phyloP scores from a whole-genome alignment of 2,113 vertebrate genomes.

The Cricetomys ansorgei region DNA sequence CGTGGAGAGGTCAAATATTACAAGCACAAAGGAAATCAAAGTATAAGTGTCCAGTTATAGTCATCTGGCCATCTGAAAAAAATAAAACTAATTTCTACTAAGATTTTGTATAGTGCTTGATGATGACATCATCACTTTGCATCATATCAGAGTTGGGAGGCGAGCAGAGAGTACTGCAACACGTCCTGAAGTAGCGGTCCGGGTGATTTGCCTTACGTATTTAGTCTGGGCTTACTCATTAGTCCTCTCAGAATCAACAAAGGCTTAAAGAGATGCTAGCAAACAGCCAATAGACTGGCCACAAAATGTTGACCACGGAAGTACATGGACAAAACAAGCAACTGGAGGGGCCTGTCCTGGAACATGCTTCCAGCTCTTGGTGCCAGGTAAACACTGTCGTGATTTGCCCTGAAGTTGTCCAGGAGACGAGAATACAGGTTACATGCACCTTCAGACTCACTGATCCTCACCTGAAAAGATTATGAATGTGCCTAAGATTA shows the following conservation, averaged over 20 bases:
- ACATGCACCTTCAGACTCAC: not conserved
- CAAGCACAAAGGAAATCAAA: not conserved
- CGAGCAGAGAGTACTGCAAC: not conserved
- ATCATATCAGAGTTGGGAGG: not conserved
- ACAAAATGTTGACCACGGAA: not conserved
- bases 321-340: not conserved
- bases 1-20: not conserved
- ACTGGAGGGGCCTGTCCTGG: not conserved
- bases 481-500: not conserved
- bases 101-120: slow-evolving; percentile 22
- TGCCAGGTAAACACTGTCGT: not conserved
- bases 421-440: not conserved
- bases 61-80: slow-evolving; percentile 14
- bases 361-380: not conserved
- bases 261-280: not conserved
- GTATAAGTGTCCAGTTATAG: not conserved
- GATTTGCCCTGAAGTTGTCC: not conserved
- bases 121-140: not conserved
- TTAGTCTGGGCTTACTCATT: slow-evolving; percentile 7
- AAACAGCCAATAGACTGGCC: not conserved
- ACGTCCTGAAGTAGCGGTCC: not conserved
- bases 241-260: not conserved
- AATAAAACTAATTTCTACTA: slow-evolving; percentile 6
- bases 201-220: not conserved
- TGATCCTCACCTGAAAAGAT: not conserved